Percentiles rank a stretch among this genome's conserved stretches.
These are phyloP conservation scores for Osmerus eperlanus DNA, from an alignment of 2,113 vertebrate species.

Conservation along the genomic window DNA sequence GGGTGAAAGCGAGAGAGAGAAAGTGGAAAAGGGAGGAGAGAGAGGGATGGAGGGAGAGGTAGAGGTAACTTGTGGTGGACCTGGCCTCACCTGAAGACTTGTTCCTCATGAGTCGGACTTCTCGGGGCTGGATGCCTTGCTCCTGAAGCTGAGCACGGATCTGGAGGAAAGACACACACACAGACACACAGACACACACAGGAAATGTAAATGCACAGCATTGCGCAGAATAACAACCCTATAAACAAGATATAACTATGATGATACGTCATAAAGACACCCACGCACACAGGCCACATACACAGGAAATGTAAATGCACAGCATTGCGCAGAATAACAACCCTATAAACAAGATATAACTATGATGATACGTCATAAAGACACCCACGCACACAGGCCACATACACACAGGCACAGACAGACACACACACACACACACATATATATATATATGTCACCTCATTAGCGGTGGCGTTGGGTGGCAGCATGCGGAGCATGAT, in stretches of 20 bases:
- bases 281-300: background rate
- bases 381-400: conserved; percentile 1
- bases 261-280: background rate
- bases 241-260: background rate
- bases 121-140: conserved; percentile 83
- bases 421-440: no score
- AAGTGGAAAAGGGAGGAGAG: background rate
- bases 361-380: background rate
- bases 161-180: conserved; percentile 51
- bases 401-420: no score
- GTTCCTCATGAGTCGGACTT: conserved; percentile 90
- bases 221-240: background rate
- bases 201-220: background rate
- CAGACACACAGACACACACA: conserved; percentile 31
- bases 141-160: conserved; percentile 84
- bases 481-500: conserved; percentile 91
- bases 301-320: conserved; percentile 21
- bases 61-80: background rate
- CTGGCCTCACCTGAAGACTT: conserved; percentile 88
- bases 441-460: conserved; percentile 46
- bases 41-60: background rate
- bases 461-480: conserved; percentile 81
- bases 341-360: background rate
- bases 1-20: conserved; percentile 7
- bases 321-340: background rate